These are phyloP conservation scores for Drosophila pseudotalamancana DNA, from an alignment of 2,888 invertebrate species.

Conservation along the genomic window DNA sequence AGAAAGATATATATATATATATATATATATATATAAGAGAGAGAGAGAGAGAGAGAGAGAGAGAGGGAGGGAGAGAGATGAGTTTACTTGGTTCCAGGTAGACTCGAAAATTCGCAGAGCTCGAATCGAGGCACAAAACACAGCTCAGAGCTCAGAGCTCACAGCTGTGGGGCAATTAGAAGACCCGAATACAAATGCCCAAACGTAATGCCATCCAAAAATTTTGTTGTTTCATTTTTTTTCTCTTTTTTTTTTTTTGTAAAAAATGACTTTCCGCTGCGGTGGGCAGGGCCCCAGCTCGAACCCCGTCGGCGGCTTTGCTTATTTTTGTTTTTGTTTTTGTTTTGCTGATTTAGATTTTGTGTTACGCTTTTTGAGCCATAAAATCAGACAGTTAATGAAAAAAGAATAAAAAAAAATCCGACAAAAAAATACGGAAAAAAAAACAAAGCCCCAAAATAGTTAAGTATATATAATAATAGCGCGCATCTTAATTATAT, in stretches of 20 bases:
- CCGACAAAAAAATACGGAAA: background rate
- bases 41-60: background rate
- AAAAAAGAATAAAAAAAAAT: conserved; percentile 35
- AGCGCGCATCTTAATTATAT: conserved; percentile 77
- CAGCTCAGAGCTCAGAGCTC: conserved; percentile 34
- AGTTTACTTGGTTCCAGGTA: conserved; percentile 30
- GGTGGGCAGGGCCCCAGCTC: conserved; percentile 53
- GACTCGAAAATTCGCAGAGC: conserved; percentile 43
- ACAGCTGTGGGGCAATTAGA: conserved; percentile 52
- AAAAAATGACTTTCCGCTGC: conserved; percentile 74
- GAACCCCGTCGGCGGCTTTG: conserved; percentile 43
- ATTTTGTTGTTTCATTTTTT: conserved; percentile 15
- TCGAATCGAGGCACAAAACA: background rate
- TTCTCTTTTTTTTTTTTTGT: conserved; percentile 16
- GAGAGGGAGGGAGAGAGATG: background rate
- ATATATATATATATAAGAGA: too few relatives aligned
- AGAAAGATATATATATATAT: too few relatives aligned
- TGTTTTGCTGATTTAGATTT: conserved; percentile 51
- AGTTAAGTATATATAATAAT: conserved; percentile 75
- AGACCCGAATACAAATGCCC: conserved; percentile 44
- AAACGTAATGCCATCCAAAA: conserved; percentile 23
- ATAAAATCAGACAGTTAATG: conserved; percentile 70
- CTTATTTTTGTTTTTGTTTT: conserved; percentile 33
- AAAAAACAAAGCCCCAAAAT: conserved; percentile 50
- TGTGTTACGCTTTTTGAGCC: conserved; percentile 74